Evolutionary conservation across 2,113 vertebrate genomes (phyloP).

Genomic region (Rostratula benghalensis): DNA sequence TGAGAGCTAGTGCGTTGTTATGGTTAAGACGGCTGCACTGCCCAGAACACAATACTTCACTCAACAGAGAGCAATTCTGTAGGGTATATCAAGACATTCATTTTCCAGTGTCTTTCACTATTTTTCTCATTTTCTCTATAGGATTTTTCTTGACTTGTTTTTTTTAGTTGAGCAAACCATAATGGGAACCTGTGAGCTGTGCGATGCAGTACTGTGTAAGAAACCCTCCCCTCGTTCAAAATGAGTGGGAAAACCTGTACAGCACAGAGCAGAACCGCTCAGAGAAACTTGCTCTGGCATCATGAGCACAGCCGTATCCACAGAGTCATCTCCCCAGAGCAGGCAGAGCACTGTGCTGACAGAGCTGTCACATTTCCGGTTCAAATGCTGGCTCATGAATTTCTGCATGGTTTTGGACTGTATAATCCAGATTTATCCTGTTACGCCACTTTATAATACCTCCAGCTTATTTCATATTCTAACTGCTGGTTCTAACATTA

Average conservation of each 20-base stretch:
- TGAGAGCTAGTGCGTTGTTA: neutral
- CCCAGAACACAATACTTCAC: neutral
- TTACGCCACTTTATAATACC: neutral
- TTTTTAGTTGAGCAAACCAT: neutral
- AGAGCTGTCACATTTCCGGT: neutral
- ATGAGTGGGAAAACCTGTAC: neutral
- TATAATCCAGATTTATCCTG: accelerated
- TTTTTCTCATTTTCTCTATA: neutral
- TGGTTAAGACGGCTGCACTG: neutral
- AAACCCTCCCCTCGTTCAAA: neutral
- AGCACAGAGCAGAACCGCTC: neutral
- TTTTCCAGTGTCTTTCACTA: neutral
- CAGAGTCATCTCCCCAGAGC: accelerated
- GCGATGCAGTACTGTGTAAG: neutral
- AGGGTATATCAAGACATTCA: neutral
- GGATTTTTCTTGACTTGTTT: neutral
- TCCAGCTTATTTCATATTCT: neutral
- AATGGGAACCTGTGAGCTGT: neutral
- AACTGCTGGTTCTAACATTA: neutral
- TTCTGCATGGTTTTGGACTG: neutral
- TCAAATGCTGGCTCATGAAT: neutral
- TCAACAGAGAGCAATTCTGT: neutral
- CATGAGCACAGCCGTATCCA: neutral
- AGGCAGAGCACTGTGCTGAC: neutral
- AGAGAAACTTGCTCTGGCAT: neutral